Percentiles rank a stretch among this genome's conserved stretches.
These are phyloP conservation scores for Esox masquinongy DNA, from an alignment of 2,797 vertebrate genomes.

Conservation along the genomic window DNA sequence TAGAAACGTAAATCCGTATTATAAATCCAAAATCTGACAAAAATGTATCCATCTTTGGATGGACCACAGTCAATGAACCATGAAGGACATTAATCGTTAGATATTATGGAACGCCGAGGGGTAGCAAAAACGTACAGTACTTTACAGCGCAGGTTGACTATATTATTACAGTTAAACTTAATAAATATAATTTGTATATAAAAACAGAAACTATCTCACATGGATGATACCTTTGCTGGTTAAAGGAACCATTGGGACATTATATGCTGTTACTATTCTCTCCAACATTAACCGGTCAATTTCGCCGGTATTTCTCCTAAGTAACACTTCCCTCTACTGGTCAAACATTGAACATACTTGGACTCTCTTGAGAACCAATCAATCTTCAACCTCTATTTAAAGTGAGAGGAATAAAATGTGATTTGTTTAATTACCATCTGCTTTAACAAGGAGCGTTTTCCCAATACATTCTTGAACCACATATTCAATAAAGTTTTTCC, in stretches of 20 bases:
- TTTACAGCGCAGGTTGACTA: neutral
- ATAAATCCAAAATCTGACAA: neutral
- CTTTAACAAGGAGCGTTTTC: constrained; percentile 20
- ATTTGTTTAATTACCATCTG: constrained; percentile 46
- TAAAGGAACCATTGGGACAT: neutral
- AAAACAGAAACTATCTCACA: neutral
- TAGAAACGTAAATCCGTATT: neutral
- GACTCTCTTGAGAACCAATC: neutral
- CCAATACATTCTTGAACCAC: constrained; percentile 34
- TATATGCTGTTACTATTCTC: neutral
- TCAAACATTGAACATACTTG: neutral
- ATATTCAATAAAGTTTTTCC: constrained; percentile 14
- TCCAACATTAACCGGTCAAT: neutral
- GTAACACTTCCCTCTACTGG: constrained; percentile 48
- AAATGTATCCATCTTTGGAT: neutral
- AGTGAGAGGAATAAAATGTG: neutral
- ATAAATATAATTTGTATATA: neutral
- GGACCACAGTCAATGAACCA: neutral
- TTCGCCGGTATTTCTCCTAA: neutral
- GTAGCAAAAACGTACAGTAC: too few species aligned
- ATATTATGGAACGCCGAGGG: neutral
- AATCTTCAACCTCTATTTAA: neutral
- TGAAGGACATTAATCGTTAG: neutral
- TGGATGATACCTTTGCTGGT: neutral
- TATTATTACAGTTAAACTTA: neutral